Conservation (phyloP, 2,113 vertebrate genomes). For the Hystrix cristata region DNA sequence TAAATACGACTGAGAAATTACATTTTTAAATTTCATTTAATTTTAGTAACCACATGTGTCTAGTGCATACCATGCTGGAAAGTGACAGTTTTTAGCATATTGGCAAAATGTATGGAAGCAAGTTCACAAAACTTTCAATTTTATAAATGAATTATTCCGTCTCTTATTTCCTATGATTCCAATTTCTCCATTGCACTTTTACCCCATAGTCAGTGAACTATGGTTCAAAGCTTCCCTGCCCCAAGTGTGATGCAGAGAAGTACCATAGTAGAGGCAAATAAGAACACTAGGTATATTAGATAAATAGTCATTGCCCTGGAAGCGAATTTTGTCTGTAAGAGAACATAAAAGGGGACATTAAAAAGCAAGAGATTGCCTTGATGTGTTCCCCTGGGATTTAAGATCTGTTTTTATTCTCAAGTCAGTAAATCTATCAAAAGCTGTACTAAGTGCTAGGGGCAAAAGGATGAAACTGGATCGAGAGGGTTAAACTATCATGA, state of each 20-base stretch:
- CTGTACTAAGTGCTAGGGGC: background rate
- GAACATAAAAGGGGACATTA: background rate
- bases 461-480: background rate
- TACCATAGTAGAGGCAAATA: background rate
- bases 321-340: background rate
- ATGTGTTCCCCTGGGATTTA: background rate
- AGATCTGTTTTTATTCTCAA: background rate
- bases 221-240: background rate
- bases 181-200: background rate
- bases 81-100: background rate
- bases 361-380: background rate
- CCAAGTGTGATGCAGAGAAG: background rate
- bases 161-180: background rate
- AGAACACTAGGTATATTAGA: background rate
- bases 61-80: background rate
- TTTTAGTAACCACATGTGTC: background rate
- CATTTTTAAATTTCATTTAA: constrained; percentile 31
- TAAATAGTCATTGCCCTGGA: background rate
- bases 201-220: background rate
- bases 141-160: background rate
- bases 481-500: background rate
- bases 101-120: background rate
- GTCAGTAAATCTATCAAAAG: background rate
- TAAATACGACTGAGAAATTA: background rate
- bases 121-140: background rate